Base-by-base conservation (phyloP, 2,797 vertebrate genomes). In the Melanogrammus aeglefinus region DNA sequence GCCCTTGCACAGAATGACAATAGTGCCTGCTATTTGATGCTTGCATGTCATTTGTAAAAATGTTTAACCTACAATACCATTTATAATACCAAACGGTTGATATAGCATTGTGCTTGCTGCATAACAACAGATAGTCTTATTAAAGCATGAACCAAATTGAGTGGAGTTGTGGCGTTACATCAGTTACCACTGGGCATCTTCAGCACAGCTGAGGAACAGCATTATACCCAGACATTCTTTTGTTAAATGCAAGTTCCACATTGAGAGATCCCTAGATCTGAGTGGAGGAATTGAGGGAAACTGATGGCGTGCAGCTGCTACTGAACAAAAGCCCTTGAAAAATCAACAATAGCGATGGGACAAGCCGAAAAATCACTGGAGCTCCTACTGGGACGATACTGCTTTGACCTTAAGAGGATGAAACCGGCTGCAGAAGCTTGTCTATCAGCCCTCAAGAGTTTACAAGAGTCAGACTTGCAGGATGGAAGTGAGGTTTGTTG, bases 321-420 rank as follows among this genome's bases (percentile, higher is more conserved):
- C 63, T 69, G 24, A 69, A 69, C 63, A 69, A 69, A 69, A 69
- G 63, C 63, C 63, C 63, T 69, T 69, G 63, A 69, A 27, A 69
- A 69, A 69, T 69, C 24, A 69, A 69, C 63, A 69, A 69, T 69
- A 13, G 63, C 63, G 12, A 27, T 27, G n/a, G 63, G 63, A 69
- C n/a, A 27, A 69, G 63, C 63, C 63, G 27, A 12, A 24, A 69
- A 69, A 69, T 69, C 63, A 69, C 63, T 27, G 63, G 63, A 69
- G 63, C 63, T 69, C 63, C 63, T 27, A 27, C 63, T 69, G 63
- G 63, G 63, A 29, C 63, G 0, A 69, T 69, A 27, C 63, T 24
- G 57, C 57, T 69, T 69, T 69, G 63, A 69, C 63, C 63, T 69
- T 69, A 69, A 69, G 63, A 69, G n/a, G 63, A 69, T 69, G 63